Base-by-base conservation (phyloP, 2,113 vertebrate genomes). In the Trogon melanurus region DNA sequence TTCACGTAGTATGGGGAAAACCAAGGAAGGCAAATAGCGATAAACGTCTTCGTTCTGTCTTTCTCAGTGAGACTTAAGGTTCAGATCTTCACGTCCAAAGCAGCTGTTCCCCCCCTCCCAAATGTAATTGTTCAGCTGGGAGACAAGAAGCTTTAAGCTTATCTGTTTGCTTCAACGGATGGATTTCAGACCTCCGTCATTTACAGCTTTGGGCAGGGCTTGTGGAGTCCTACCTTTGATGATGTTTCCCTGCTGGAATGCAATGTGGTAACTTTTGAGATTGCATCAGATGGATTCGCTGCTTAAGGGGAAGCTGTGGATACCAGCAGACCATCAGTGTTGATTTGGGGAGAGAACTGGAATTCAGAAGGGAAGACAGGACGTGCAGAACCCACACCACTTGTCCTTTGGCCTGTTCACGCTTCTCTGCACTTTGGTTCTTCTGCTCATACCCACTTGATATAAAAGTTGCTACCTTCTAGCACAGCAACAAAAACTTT, bases 161-260 rank as follows among this genome's bases (percentile, higher is more conserved):
- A 78, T 92, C 64, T 66, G 1, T 80, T 85, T 76, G 60, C 51
- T 72, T 75, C 56, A 56, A 32, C 65, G 1, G 6, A 34, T 50
- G 58, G 51, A 56, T 78, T 89, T 91, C 70, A 79, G 65, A 48
- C 38, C 32, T 89, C 38, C 18, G 78, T 60, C 44, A 6, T 60
- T 36, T 45, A 48, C 70, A 75, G 78, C 79, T 81, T 38, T 89
- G 78, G 72, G 48, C 91, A 74, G 64, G 80, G 78, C 69, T 71
- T 38, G 60, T n/a, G 18, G 11, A 74, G 44, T 91, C 34, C 53
- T 84, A 95, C 69, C 76, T 96, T 57, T 20, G 81, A 67, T 93
- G 66, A 82, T 21, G 50, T 73, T 87, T 94, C 32, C 48, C 38
- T 22, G 5, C 20, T 94, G 95, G 89, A 95, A 95, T 96, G 87